phyloP scores from a whole-genome alignment of 1,140 invertebrate species.

The Paraescarpia echinospica region DNA sequence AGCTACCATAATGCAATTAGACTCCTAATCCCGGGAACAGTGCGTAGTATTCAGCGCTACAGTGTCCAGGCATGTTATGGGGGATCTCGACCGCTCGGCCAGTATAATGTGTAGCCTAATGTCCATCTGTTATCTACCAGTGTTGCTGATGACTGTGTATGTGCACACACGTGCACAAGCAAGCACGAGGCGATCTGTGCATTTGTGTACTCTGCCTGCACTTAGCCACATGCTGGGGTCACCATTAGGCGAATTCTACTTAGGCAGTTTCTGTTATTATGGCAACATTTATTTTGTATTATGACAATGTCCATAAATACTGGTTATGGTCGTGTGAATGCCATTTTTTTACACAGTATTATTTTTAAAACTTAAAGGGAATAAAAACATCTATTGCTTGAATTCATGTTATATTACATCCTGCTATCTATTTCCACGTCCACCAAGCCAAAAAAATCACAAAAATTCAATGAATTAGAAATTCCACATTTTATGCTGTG shows the following conservation, averaged over 20 bases:
- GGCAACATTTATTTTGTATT: background rate
- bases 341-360: too few species aligned
- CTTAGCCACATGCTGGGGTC: background rate
- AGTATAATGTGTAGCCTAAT: background rate
- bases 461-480: too few species aligned
- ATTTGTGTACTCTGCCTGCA: background rate
- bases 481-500: too few species aligned
- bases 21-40: background rate
- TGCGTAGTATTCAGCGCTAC: background rate
- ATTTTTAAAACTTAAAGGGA: too few species aligned
- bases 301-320: background rate
- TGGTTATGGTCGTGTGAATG: background rate
- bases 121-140: background rate
- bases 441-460: too few species aligned
- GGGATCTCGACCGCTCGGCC: background rate
- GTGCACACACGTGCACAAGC: background rate
- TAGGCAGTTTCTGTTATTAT: background rate
- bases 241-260: background rate
- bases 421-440: too few species aligned
- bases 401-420: too few species aligned
- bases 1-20: background rate
- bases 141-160: background rate
- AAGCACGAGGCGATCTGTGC: background rate
- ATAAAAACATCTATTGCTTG: too few species aligned
- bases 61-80: background rate